Base-by-base conservation (phyloP, 2,888 invertebrate genomes). In the Apodemia zela region DNA sequence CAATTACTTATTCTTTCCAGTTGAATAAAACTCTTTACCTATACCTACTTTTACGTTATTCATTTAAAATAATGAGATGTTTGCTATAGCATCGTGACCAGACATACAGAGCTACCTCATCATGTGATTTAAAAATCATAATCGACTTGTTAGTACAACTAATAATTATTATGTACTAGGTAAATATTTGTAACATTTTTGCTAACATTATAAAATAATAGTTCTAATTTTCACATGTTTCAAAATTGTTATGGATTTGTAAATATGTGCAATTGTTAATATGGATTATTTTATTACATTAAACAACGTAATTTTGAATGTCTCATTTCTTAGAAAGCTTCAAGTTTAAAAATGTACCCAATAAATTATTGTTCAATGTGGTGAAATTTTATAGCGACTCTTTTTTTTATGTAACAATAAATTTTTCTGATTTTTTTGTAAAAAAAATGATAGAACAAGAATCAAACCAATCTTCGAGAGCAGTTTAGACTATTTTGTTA, bases 51-150 rank as follows among this genome's bases (percentile, higher is more conserved):
- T 49, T 49, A 10, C 17, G 21, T 51, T 21, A 51, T 51, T 21
- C 11, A 11, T 21, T 21, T 21, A 13, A 38, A 18, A 13, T 51
- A 21, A 13, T 5, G 21, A 0, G 51, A 21, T 51, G 51, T 51
- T 18, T 51, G 10, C 5, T 15, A 11, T 15, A 4, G 11, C 17
- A 5, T 18, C 49, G 18, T 51, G 49, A 51, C 18, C 18, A 51
- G 10, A 18, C 49, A 2, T n/a, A 49, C n/a, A 18, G 3, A 18
- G 17, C 11, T 51, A 21, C 18, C 13, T 18, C 51, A 25, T 51
- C 51, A 51, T 51, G 51, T 51, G 51, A 51, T 51, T 51, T 13
- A 51, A 25, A 51, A 51, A 25, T 21, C 21, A 51, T 21, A 51
- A 13, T 21, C 21, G 21, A 18, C 1, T 21, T 21, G 13, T 51